Percentiles rank a stretch among this genome's conserved stretches.
Evolutionary conservation across 1,140 invertebrate species (phyloP).

Genomic region (Diprion similis): DNA sequence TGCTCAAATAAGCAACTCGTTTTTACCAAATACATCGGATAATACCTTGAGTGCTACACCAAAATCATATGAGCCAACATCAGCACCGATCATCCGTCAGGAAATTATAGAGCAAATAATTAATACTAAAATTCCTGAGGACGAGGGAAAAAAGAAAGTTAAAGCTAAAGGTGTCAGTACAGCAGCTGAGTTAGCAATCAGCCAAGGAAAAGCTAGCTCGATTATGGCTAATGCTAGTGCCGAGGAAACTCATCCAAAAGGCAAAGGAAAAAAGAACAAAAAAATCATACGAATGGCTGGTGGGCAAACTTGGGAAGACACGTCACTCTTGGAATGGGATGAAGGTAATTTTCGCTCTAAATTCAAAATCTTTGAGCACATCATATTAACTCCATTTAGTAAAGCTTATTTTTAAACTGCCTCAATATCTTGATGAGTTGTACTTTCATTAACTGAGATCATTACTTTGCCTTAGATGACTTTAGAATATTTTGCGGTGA

Average conservation of each 20-base stretch:
- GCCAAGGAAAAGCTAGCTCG: constrained; percentile 59
- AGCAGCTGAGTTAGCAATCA: constrained; percentile 58
- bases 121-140: constrained; percentile 68
- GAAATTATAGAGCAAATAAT: constrained; percentile 64
- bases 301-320: constrained; percentile 94
- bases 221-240: constrained; percentile 67
- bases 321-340: constrained; percentile 90
- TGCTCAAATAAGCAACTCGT: constrained; percentile 54
- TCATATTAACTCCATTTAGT: constrained; percentile 4
- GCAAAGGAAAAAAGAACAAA: constrained; percentile 73
- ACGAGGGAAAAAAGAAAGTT: constrained; percentile 72
- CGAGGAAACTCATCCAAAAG: constrained; percentile 68
- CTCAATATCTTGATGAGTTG: constrained; percentile 12
- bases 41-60: constrained; percentile 51
- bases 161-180: constrained; percentile 69
- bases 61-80: constrained; percentile 51
- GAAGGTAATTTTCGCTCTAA: constrained; percentile 64
- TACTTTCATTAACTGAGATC: constrained; percentile 10
- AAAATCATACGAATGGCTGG: constrained; percentile 89
- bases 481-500: constrained; percentile 99
- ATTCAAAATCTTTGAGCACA: constrained; percentile 17
- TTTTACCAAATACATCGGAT: constrained; percentile 52
- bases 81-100: constrained; percentile 52
- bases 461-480: constrained; percentile 74
- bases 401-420: constrained; percentile 8